Percentiles rank a stretch among this genome's conserved stretches.
Conservation (phyloP, 2,888 invertebrate species). For the Microdon myrmicae region DNA sequence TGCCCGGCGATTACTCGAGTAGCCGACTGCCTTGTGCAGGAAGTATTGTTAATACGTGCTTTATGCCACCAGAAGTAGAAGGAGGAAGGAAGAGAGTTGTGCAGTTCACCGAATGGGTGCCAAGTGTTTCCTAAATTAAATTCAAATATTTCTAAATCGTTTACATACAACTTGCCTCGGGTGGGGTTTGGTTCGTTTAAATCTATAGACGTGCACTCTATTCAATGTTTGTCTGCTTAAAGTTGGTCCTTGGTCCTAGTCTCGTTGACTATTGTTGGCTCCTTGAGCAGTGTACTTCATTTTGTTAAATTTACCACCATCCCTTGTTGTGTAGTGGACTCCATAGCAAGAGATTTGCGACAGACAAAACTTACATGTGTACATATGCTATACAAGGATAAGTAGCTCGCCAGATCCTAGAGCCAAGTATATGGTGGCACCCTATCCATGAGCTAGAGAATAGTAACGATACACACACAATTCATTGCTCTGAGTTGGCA, state of each 20-base stretch:
- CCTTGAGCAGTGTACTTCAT: conserved; percentile 16
- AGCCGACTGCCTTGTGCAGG: conserved; percentile 32
- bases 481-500: conserved; percentile 28
- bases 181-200: conserved; percentile 21
- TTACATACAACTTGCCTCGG: conserved; percentile 20
- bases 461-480: conserved; percentile 1
- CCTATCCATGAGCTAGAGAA: conserved; percentile 17
- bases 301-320: conserved; percentile 15
- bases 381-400: conserved; percentile 1
- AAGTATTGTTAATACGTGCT: conserved; percentile 41
- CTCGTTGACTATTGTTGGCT: conserved; percentile 2
- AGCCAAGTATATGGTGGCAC: conserved; percentile 21
- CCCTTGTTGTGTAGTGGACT: neutral
- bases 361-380: conserved; percentile 10
- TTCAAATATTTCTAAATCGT: conserved; percentile 45
- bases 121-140: conserved; percentile 49
- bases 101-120: conserved; percentile 37
- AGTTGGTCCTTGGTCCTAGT: conserved; percentile 6
- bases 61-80: too few species aligned
- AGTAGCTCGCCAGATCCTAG: conserved; percentile 28
- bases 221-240: neutral
- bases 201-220: conserved; percentile 8
- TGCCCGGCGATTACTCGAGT: conserved; percentile 14
- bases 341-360: conserved; percentile 2
- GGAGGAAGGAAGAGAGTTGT: conserved; percentile 9